A percentile compares a stretch with the other conserved stretches of the same genome.
These are phyloP conservation scores for Ridgeia piscesae DNA, from an alignment of 1,140 invertebrate species.

Conservation along the genomic window DNA sequence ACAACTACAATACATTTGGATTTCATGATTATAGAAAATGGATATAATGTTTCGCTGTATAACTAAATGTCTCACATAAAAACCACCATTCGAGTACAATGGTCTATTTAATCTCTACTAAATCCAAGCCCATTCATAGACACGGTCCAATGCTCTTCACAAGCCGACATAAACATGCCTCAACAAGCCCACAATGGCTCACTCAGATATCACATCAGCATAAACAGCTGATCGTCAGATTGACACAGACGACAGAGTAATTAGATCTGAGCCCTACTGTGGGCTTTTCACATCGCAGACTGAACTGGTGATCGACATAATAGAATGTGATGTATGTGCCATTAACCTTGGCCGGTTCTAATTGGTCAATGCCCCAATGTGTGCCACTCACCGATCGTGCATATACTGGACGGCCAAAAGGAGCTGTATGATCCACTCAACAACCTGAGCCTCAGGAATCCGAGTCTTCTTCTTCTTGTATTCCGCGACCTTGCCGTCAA, in stretches of 20 bases:
- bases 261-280: background rate
- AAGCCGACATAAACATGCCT: background rate
- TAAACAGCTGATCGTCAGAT: background rate
- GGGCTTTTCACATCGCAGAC: background rate
- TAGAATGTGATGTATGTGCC: background rate
- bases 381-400: constrained; percentile 37
- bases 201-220: background rate
- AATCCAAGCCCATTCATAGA: background rate
- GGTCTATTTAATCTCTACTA: background rate
- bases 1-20: background rate
- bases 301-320: background rate
- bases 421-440: constrained; percentile 58
- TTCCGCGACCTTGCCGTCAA: constrained; percentile 51
- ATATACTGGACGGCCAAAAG: constrained; percentile 56
- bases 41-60: background rate
- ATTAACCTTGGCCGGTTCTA: background rate
- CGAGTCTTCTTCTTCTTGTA: constrained; percentile 44
- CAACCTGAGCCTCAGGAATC: constrained; percentile 48
- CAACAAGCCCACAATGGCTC: background rate
- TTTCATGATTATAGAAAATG: background rate
- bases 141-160: background rate
- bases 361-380: background rate
- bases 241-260: background rate
- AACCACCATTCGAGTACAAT: background rate
- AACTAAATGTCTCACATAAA: background rate